phyloP scores from a whole-genome alignment of 2,797 vertebrate species.

The Eurystomus glaucurus region DNA sequence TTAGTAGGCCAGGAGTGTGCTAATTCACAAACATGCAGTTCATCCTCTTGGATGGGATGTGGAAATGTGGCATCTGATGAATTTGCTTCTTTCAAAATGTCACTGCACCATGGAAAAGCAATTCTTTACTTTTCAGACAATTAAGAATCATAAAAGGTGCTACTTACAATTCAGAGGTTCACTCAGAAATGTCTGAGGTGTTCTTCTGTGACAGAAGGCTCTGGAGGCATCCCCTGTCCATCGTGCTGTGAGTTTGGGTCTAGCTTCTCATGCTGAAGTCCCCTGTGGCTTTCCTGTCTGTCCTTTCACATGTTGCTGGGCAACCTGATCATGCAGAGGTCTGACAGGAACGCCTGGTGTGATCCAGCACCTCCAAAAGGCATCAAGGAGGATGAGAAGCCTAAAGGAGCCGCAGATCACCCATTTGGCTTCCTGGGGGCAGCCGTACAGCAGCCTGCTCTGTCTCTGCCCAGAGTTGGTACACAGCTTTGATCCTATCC shows the following conservation, averaged over 20 bases:
- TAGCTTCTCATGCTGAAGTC: rapidly evolving
- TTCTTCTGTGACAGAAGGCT: neutral
- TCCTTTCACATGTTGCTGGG: neutral
- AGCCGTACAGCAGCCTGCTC: neutral
- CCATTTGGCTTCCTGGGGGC: rapidly evolving
- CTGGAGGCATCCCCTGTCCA: neutral
- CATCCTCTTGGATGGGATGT: neutral
- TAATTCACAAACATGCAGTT: neutral
- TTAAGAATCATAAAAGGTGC: neutral
- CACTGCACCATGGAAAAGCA: neutral
- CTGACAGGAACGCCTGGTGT: neutral
- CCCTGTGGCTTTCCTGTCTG: rapidly evolving
- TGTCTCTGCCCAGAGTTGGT: neutral
- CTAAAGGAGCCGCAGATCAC: neutral
- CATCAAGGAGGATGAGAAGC: rapidly evolving
- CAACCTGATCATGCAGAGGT: neutral
- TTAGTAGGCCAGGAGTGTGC: neutral
- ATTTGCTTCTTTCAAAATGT: neutral
- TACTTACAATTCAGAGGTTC: neutral
- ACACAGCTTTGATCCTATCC: neutral
- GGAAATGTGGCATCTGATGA: neutral
- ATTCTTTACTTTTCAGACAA: neutral
- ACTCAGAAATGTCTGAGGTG: neutral
- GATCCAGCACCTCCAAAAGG: neutral
- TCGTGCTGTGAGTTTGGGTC: rapidly evolving